Percentiles rank a stretch among this genome's conserved stretches.
Conservation (phyloP, 2,113 vertebrate genomes). For the Hiodon alosoides region DNA sequence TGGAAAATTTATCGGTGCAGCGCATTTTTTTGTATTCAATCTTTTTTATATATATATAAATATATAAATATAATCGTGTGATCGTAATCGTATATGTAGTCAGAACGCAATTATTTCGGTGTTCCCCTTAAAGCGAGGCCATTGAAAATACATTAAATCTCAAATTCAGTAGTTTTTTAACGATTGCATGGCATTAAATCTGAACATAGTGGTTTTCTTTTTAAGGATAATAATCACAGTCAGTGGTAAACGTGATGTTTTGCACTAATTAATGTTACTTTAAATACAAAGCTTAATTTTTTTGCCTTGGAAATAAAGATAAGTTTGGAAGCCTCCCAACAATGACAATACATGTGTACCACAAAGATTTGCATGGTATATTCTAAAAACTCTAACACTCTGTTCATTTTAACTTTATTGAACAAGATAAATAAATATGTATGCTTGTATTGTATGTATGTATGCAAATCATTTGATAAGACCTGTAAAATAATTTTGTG, state of each 20-base stretch:
- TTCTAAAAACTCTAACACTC: neutral
- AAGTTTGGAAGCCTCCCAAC: too few species aligned
- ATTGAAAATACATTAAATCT: neutral
- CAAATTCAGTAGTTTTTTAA: too few species aligned
- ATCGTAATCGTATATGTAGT: constrained; percentile 38
- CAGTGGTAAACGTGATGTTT: neutral
- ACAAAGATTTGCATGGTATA: too few species aligned
- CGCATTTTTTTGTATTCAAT: constrained; percentile 53
- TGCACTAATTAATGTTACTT: constrained; percentile 5
- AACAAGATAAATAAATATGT: too few species aligned
- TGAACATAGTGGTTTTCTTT: neutral
- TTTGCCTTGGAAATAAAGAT: too few species aligned
- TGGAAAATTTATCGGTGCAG: neutral
- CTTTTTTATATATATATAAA: constrained; percentile 39
- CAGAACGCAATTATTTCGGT: constrained; percentile 25
- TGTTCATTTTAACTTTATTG: too few species aligned
- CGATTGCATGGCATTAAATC: neutral
- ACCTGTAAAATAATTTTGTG: neutral
- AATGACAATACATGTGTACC: too few species aligned
- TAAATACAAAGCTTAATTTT: neutral
- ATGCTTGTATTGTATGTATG: too few species aligned
- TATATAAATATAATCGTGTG: constrained; percentile 27
- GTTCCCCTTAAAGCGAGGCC: neutral
- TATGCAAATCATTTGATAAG: too few species aligned
- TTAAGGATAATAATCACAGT: too few species aligned